Conservation (phyloP, 1,140 invertebrate species). For the Cyclina sinensis region DNA sequence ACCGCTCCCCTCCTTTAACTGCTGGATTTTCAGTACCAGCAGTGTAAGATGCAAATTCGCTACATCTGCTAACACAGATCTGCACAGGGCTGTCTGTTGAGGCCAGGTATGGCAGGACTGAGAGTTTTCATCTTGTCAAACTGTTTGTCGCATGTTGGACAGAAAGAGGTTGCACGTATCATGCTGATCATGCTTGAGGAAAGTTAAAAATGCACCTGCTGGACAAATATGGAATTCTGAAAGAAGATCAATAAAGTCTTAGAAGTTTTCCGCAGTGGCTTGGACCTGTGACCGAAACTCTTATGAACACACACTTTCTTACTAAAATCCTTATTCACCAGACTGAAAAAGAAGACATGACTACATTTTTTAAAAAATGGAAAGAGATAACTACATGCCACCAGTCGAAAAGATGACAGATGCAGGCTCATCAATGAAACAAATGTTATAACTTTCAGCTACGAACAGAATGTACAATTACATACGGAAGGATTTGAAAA, state of each 20-base stretch:
- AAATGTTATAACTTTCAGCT: not conserved
- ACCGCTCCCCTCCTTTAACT: not conserved
- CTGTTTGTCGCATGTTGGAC: not conserved
- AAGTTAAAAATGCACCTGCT: not conserved
- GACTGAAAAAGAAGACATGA: not conserved
- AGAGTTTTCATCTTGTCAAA: constrained; percentile 9
- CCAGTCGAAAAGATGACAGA: not conserved
- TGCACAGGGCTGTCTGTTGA: not conserved
- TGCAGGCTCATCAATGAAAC: not conserved
- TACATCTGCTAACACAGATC: not conserved
- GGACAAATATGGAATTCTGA: not conserved
- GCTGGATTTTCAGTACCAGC: not conserved
- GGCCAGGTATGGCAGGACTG: not conserved
- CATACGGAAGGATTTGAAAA: not conserved
- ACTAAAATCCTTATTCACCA: too few relatives aligned
- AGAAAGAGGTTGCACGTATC: not conserved
- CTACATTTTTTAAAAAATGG: not conserved
- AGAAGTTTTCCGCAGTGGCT: constrained; percentile 8
- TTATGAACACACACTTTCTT: too few relatives aligned
- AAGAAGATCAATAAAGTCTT: constrained; percentile 1
- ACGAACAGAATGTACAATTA: constrained; percentile 47
- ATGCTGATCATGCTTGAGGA: not conserved
- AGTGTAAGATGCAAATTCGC: not conserved
- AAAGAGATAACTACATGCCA: not conserved
- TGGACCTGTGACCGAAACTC: constrained; percentile 8